Evolutionary conservation across 2,888 invertebrate genomes (phyloP), one percentile per base, ranked within the genome.

Genomic region (Aspidapion aeneum): DNA sequence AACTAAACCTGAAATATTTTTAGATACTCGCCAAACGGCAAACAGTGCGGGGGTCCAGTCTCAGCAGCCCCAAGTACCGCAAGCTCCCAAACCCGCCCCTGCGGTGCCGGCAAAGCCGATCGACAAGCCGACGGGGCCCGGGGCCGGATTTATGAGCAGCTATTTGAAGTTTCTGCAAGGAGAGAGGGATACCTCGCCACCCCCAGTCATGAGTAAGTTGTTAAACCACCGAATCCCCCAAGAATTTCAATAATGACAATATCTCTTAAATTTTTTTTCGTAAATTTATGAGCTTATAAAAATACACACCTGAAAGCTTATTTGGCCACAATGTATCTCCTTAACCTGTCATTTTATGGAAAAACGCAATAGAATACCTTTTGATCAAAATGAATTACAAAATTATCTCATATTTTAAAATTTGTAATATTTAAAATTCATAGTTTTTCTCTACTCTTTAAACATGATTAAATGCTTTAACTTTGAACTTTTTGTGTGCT

Each of bases 141-240:
- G 87, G 72, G 85, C 89, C 59, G 91, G 91, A 67, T 93, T 93
- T 79, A 91, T 93, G 91, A 91, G 90, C 77, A 93, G 93, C 80
- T 93, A 92, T 80, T 83, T 93, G 70, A 93, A 92, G 80, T 93
- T 93, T 80, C 81, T 91, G 70, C 89, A 90, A 81, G 92, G 92
- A 69, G 93, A 92, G 77, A 84, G 91, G 55, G 92, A 93, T 71
- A 87, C 89, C 55, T 91, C 92, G 68, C 91, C 92, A 19, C 91
- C 92, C 60, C 90, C 91, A 65, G 85, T 85, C 69, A 84, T 86
- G 70, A 82, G 86, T 73, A 83, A 35, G 35, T 35, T n/a, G 66
- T 66, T 60, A 20, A 57, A 50, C 18, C 22, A 1, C 20, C 20
- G 16, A 48, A 12, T 48, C 16, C 16, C 9, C 16, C 49, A 17